A percentile compares a stretch with the other conserved stretches of the same genome.
Evolutionary conservation across 2,113 vertebrate species (phyloP).

Genomic region (Thunnus maccoyii): DNA sequence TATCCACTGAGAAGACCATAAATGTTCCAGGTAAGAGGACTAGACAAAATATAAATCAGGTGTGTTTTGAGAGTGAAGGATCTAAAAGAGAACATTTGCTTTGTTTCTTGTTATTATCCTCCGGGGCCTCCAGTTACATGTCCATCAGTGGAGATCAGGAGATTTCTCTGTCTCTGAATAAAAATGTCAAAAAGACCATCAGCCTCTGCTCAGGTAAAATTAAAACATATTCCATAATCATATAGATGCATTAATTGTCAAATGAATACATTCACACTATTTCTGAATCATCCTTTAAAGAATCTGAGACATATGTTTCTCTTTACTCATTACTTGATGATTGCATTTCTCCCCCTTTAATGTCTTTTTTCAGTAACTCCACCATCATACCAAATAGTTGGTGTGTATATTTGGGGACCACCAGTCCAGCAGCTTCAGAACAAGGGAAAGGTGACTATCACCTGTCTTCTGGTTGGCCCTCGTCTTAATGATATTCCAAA

Average conservation of each 20-base stretch:
- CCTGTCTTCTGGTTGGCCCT: constrained; percentile 72
- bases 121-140: constrained; percentile 29
- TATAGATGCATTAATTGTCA: not conserved
- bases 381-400: constrained; percentile 50
- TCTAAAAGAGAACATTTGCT: not conserved
- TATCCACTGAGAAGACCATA: not conserved
- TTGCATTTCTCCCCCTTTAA: not conserved
- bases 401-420: constrained; percentile 67
- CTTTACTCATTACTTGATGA: not conserved
- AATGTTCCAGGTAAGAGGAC: constrained; percentile 38
- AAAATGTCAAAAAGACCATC: not conserved
- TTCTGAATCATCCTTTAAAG: not conserved
- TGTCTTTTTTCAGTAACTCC: constrained; percentile 63
- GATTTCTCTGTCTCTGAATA: constrained; percentile 34
- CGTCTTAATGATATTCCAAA: constrained; percentile 55
- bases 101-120: not conserved
- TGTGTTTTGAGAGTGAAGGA: too few species aligned
- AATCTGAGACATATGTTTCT: not conserved
- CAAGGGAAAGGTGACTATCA: constrained; percentile 50
- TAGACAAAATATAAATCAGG: too few species aligned
- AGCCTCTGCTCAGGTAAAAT: constrained; percentile 78
- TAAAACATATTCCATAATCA: too few species aligned
- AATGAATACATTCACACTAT: not conserved
- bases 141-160: constrained; percentile 73
- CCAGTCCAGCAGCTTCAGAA: constrained; percentile 19